Evolutionary conservation across 2,797 vertebrate genomes (phyloP), one percentile per base, ranked within the genome.

Genomic region (Sebastiscus tertius): DNA sequence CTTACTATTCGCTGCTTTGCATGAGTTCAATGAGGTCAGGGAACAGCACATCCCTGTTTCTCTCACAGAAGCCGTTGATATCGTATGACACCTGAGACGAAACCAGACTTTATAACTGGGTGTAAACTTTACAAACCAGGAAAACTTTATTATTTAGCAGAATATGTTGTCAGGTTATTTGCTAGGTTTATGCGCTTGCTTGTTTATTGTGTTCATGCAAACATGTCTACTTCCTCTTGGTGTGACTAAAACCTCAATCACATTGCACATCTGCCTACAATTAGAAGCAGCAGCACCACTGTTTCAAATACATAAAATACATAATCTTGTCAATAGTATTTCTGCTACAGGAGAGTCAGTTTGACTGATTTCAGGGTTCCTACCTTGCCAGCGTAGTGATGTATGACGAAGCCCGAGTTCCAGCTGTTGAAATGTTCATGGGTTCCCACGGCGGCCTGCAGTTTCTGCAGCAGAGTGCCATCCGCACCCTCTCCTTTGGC

Each of bases 381-480:
- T 72, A 99, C 98, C 95, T 99, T 99, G 85, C 98, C 98, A 1
- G 98, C 98, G 0, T 99, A 99, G 94, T 99, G 98, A 93, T 99
- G 98, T 84, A 99, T 94, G 90, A 98, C 65, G 1, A 99, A 99
- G 69, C 98, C 98, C 0, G 96, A 94, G 92, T 87, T 99, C 97
- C 97, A 99, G 96, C 94, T 97, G 94, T 98, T 99, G 93, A 99
- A 99, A 91, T 99, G 98, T 65, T 99, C 98, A 0, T 99, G 98
- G 0, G 91, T 97, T 39, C 98, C 97, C 83, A 99, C 97, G 0
- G 97, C 97, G 0, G 93, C 97, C 91, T 98, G 97, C 75, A 99
- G 96, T 86, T 99, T 99, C 95, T 99, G 98, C 87, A 99, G 94
- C 85, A 99, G 92, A 0, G 97, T 99, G 79, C 95, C 95, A 75